These are phyloP conservation scores for Diphyllodes magnificus DNA, from an alignment of 2,113 vertebrate genomes.

Conservation along the genomic window DNA sequence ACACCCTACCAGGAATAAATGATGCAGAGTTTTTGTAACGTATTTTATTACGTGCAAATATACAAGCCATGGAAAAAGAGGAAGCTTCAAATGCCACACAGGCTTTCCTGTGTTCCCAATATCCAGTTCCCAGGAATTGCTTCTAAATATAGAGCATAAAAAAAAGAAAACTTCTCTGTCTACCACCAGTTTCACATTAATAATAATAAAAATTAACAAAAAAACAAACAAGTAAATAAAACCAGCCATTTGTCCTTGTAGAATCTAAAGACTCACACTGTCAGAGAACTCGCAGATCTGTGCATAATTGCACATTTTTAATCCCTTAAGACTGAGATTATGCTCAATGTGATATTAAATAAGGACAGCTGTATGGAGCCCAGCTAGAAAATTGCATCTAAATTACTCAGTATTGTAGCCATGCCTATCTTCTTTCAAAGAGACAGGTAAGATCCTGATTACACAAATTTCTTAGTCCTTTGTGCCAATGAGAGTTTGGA, in stretches of 20 bases:
- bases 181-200: not conserved
- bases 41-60: not conserved
- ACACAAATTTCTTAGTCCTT: not conserved
- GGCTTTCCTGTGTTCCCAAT: not conserved
- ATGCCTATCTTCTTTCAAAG: not conserved
- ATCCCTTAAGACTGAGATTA: not conserved
- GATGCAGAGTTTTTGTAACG: not conserved
- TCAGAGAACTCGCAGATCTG: not conserved
- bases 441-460: not conserved
- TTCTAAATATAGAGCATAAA: not conserved
- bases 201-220: not conserved
- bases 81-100: not conserved
- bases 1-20: not conserved
- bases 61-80: not conserved
- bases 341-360: not conserved
- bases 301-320: not conserved
- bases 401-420: conserved; percentile 14
- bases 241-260: not conserved
- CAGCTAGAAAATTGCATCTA: conserved; percentile 9
- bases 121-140: not conserved
- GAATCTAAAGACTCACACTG: not conserved
- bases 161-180: not conserved
- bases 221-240: not conserved
- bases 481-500: not conserved
- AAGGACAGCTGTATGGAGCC: not conserved